These are phyloP conservation scores for Actenoides lindsayi DNA, from an alignment of 2,113 vertebrate genomes.

Conservation along the genomic window DNA sequence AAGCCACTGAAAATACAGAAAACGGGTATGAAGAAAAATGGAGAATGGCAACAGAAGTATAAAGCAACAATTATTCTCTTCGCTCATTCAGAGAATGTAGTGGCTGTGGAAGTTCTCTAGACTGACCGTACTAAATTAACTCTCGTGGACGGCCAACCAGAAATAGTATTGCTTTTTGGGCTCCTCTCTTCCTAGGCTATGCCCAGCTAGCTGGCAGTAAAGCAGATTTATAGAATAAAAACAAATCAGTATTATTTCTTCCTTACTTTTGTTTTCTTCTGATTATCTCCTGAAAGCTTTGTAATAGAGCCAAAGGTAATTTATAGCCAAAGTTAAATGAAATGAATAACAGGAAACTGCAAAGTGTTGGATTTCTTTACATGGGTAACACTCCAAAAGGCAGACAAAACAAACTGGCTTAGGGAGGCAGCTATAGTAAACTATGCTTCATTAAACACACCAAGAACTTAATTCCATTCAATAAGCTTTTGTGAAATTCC, in stretches of 20 bases:
- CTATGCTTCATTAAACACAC: conserved; percentile 46
- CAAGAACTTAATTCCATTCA: conserved; percentile 39
- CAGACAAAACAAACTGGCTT: conserved; percentile 55
- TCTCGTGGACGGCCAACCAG: background rate
- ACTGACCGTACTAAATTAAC: background rate
- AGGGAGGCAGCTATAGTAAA: conserved; percentile 38
- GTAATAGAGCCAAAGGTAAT: conserved; percentile 50
- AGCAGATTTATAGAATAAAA: conserved; percentile 47
- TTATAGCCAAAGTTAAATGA: conserved; percentile 45
- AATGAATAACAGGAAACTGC: conserved; percentile 50
- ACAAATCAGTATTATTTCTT: conserved; percentile 36
- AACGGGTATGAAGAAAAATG: background rate
- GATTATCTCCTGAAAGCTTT: conserved; percentile 57
- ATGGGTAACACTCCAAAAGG: conserved; percentile 12
- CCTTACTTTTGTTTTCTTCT: conserved; percentile 28
- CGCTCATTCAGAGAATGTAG: background rate
- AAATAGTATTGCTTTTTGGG: background rate
- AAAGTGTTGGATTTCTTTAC: conserved; percentile 60
- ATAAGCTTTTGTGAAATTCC: conserved; percentile 27
- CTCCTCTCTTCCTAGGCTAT: background rate
- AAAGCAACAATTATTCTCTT: background rate
- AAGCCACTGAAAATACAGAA: background rate
- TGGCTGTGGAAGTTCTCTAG: background rate
- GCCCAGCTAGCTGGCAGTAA: background rate
- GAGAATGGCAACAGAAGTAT: background rate